phyloP scores from a whole-genome alignment of 1,140 invertebrate species.

The Lamellibrachia luymesi region DNA sequence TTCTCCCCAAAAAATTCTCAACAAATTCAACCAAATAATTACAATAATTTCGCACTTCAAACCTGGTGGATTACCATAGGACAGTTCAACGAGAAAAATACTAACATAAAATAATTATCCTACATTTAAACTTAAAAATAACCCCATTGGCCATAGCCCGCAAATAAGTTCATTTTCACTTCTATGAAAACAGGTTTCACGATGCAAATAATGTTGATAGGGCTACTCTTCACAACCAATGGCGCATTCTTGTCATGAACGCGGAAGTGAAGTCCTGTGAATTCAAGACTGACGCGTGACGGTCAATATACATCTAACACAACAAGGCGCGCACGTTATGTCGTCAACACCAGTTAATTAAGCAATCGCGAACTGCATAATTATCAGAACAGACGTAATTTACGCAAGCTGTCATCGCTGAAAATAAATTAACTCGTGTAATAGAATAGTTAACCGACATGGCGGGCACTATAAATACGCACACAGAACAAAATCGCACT shows the following conservation, averaged over 20 bases:
- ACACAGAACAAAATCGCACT: background rate
- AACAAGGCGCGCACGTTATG: background rate
- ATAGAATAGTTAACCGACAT: background rate
- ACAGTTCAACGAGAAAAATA: too few relatives aligned
- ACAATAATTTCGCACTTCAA: too few relatives aligned
- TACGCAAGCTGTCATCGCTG: background rate
- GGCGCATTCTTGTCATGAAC: background rate
- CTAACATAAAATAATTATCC: too few relatives aligned
- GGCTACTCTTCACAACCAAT: too few relatives aligned
- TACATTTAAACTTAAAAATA: too few relatives aligned
- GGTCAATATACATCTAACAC: background rate
- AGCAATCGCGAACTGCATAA: background rate
- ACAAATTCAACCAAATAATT: too few relatives aligned
- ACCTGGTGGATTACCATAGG: too few relatives aligned
- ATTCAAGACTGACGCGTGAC: background rate
- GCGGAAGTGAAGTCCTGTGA: background rate
- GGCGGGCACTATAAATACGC: background rate
- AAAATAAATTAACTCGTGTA: background rate
- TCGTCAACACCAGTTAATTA: background rate
- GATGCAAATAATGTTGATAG: background rate
- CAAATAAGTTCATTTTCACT: too few relatives aligned
- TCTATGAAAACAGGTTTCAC: background rate
- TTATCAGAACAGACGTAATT: background rate
- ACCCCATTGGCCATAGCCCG: too few relatives aligned
- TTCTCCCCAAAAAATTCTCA: too few relatives aligned